Base-by-base conservation (phyloP, 2,797 vertebrate species). In the Tauraco hartlaubi region DNA sequence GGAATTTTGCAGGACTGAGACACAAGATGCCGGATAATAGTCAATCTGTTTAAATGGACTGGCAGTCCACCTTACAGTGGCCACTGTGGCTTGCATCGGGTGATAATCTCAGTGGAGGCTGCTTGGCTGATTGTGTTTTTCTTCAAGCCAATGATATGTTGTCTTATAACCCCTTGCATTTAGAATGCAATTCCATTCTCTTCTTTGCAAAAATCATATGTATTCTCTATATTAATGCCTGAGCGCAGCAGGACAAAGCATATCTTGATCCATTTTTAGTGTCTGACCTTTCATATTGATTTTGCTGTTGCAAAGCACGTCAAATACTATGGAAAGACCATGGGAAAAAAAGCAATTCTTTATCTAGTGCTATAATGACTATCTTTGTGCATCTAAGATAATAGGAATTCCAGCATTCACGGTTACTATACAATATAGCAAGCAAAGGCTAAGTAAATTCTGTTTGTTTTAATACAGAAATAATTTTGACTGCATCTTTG, bases 401-500 rank as follows among this genome's bases (percentile, higher is more conserved):
- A 79, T 5, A 82, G 52, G 28, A 63, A 92, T 87, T 91, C 51
- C 63, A 85, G 39, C 41, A 85, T 79, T 89, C 1, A 1, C n/a
- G 43, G 55, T 82, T 52, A 35, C 41, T 88, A 49, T 80, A 54
- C 77, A 75, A 79, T 68, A 58, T 2, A 78, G 44, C n/a, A 82
- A 88, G 31, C 8, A 63, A 92, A 91, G 17, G 16, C 41, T 44
- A 71, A 76, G 37, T 77, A 74, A 91, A 91, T 67, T 80, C 43
- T 58, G 20, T 73, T 86, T 78, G 41, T 35, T 88, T 66, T 43
- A 91, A 85, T 84, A 49, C 5, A 5, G 93, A 73, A 92, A 91
- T 89, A 71, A 84, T 88, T 95, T 55, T 54, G 61, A 46, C 29
- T 52, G 37, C 18, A 71, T 92, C 88, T 71, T 80, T 92, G 87